Base-by-base conservation (phyloP, 1,140 invertebrate genomes). In the Glossosoma conforme region DNA sequence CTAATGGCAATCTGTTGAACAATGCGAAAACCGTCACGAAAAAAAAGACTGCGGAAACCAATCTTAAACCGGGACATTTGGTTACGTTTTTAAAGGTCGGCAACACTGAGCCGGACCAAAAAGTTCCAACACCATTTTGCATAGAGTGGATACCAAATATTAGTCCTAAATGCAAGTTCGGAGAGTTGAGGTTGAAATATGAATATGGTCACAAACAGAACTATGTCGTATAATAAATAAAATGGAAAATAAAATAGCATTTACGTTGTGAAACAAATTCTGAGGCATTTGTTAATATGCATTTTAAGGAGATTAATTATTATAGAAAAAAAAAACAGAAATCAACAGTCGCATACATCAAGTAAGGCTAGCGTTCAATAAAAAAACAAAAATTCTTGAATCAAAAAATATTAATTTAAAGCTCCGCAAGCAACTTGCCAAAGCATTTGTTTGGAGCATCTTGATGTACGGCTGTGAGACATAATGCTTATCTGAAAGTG, bases 81-180 rank as follows among this genome's bases (percentile, higher is more conserved):
- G 83, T 82, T 65, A 87, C 84, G 10, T 84, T 75, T 67, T 66
- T 87, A 0, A 86, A 84, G 81, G 82, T 86, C 62, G 84, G 82
- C 42, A 78, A 76, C 54, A 78, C 74, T 2, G 67, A 74, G 13
- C 65, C 71, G 10, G 75, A 81, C 57, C 78, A 81, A 63, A 76
- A 76, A 37, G 78, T 83, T 40, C 78, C 80, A 13, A 82, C 77
- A n/a, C 83, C 84, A 33, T 86, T 87, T 62, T 70, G 83, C 11
- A 85, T 88, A 41, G 85, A 88, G 66, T 88, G 85, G 85, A 86
- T 85, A 56, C 85, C 85, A 2, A 82, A 87, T 60, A 78, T 87
- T 52, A 66, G 87, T n/a, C 84, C 84, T 8, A 71, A 77, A 58
- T 80, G 80, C 5, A 77, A 81, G 58, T 78, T 85, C 36, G 84